Evolutionary conservation across 2,797 vertebrate genomes (phyloP).

Genomic region (Chiroxiphia lanceolata): DNA sequence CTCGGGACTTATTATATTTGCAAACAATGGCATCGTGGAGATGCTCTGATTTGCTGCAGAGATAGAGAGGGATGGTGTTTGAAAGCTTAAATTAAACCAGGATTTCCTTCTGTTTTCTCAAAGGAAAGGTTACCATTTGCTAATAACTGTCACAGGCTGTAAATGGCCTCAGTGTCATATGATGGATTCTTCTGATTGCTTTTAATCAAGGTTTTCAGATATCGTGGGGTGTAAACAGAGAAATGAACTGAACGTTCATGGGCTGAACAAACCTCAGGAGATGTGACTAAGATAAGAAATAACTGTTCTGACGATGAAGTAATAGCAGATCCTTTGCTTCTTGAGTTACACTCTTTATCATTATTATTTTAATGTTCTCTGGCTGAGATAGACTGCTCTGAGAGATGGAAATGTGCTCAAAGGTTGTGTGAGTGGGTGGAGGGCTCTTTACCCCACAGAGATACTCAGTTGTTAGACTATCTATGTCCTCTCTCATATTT

Average conservation of each 20-base stretch:
- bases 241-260: neutral
- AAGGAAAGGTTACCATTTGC: constrained; percentile 21
- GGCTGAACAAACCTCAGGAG: constrained; percentile 18
- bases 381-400: neutral
- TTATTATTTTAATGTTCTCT: neutral
- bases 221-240: neutral
- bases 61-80: constrained; percentile 36
- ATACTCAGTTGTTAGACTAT: neutral
- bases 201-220: constrained; percentile 33
- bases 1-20: constrained; percentile 59
- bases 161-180: constrained; percentile 2
- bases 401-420: neutral
- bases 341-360: neutral
- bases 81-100: constrained; percentile 43
- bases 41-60: constrained; percentile 67
- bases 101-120: constrained; percentile 45
- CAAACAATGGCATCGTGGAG: constrained; percentile 59
- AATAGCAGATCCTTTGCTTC: constrained; percentile 16
- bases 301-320: constrained; percentile 15
- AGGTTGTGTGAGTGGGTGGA: neutral
- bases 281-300: constrained; percentile 27
- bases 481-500: neutral
- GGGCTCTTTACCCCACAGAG: neutral
- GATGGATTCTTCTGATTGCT: constrained; percentile 42
- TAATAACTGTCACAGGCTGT: neutral